phyloP scores from a whole-genome alignment of 2,888 invertebrate species.

The Hartigia nigra region DNA sequence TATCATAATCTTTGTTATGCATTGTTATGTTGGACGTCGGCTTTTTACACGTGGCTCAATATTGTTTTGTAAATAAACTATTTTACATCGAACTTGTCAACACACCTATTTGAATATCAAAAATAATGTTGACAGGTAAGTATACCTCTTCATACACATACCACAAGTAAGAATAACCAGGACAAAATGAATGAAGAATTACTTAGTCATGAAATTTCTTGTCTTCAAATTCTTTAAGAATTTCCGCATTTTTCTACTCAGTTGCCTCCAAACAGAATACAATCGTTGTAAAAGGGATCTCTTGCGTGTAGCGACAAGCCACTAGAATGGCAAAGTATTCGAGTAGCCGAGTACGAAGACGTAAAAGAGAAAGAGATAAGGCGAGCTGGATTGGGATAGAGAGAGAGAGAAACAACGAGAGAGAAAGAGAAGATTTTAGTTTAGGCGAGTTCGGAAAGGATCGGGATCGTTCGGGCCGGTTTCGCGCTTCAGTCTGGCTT shows the following conservation, averaged over 20 bases:
- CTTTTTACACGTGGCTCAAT: conserved; percentile 8
- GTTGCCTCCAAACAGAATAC: neutral
- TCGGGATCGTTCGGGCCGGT: conserved; percentile 27
- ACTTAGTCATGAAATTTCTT: neutral
- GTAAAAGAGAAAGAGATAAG: neutral
- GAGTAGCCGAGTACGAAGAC: neutral
- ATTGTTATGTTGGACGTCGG: neutral
- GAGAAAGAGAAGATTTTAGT: neutral
- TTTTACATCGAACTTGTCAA: neutral
- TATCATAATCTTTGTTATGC: neutral
- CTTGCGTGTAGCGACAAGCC: neutral
- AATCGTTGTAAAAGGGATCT: neutral
- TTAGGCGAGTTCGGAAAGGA: conserved; percentile 7
- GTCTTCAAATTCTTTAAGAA: neutral
- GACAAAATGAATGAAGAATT: neutral
- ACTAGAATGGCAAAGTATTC: neutral
- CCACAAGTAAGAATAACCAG: neutral
- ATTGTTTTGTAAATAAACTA: conserved; percentile 19
- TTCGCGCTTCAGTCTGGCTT: conserved; percentile 8
- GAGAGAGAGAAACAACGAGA: neutral
- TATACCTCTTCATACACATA: neutral
- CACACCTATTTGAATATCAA: neutral
- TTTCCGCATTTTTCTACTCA: neutral
- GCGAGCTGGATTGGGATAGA: neutral
- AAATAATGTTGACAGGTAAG: neutral